phyloP scores from a whole-genome alignment of 2,113 vertebrate species.

The Cyanoderma ruficeps region DNA sequence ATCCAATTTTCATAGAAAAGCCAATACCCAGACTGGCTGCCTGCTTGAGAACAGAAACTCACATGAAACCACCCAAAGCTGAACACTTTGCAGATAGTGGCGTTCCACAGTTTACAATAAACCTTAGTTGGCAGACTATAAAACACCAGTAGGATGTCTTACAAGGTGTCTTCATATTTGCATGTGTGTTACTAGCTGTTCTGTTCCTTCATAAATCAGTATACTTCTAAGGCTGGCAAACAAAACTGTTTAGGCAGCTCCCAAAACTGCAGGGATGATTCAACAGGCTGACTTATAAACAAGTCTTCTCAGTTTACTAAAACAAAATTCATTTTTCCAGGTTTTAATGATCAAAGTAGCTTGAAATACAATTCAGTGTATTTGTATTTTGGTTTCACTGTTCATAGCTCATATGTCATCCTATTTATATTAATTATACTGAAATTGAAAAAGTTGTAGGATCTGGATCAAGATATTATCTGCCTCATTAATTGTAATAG shows the following conservation, averaged over 20 bases:
- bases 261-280: neutral
- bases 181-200: neutral
- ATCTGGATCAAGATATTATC: neutral
- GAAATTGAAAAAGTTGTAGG: neutral
- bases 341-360: neutral
- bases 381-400: neutral
- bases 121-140: neutral
- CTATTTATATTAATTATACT: neutral
- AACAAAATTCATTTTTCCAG: neutral
- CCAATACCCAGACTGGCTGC: neutral
- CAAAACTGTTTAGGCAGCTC: neutral
- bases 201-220: neutral
- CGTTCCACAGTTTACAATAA: neutral
- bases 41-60: neutral
- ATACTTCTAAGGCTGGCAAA: neutral
- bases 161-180: neutral
- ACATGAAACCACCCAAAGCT: neutral
- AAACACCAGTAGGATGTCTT: neutral
- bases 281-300: neutral
- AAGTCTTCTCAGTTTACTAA: neutral
- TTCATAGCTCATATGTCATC: neutral
- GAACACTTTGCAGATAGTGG: neutral
- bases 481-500: neutral
- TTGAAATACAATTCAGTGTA: neutral
- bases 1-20: neutral